phyloP scores from a whole-genome alignment of 2,113 vertebrate genomes.

The Crotalus viridis region DNA sequence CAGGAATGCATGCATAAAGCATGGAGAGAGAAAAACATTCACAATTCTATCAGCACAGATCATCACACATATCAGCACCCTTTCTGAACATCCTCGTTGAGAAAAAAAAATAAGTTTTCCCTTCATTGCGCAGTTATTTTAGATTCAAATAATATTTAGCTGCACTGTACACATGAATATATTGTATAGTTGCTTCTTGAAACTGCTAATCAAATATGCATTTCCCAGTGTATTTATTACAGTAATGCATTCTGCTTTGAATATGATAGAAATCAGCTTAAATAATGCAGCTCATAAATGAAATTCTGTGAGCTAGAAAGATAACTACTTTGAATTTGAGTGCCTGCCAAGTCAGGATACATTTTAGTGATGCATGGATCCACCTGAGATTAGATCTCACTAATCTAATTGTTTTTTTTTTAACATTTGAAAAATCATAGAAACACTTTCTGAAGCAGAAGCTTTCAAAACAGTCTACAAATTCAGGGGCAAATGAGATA shows the following conservation, averaged over 20 bases:
- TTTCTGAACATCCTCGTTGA: not conserved
- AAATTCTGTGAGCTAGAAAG: not conserved
- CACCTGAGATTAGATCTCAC: not conserved
- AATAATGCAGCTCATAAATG: not conserved
- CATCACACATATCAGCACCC: not conserved
- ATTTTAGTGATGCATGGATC: not conserved
- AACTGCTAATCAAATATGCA: not conserved
- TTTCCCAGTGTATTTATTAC: not conserved
- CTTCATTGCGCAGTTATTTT: not conserved
- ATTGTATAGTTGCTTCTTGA: not conserved
- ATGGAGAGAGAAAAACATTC: not conserved
- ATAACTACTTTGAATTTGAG: not conserved
- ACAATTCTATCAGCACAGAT: not conserved
- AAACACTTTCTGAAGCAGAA: not conserved
- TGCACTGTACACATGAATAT: not conserved
- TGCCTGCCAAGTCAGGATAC: not conserved
- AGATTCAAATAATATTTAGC: not conserved
- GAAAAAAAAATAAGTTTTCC: not conserved
- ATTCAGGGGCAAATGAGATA: not conserved
- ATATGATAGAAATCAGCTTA: not conserved
- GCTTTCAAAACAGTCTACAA: not conserved
- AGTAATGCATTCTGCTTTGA: not conserved
- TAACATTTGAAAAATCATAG: not conserved
- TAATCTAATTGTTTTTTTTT: not conserved
- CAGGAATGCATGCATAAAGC: not conserved